Evolutionary conservation across 2,888 invertebrate species (phyloP).

Genomic region (Watsonalla cultraria): DNA sequence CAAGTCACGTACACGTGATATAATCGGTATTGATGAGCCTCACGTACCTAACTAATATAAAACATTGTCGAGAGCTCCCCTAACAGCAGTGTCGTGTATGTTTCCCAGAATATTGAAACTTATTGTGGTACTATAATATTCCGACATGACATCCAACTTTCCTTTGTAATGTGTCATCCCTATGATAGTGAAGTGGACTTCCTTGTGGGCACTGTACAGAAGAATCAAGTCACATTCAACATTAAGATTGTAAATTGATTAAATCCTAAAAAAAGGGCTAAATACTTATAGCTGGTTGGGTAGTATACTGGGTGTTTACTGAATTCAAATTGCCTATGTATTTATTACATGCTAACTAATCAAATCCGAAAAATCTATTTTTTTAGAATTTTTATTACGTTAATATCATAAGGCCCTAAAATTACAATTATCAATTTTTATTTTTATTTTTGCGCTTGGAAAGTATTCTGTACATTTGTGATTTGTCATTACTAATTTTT

Average conservation of each 20-base stretch:
- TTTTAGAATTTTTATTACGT: slow-evolving; percentile 5
- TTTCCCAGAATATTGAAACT: slow-evolving; percentile 47
- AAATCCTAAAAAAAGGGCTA: too few relatives aligned
- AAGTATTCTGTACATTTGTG: too few relatives aligned
- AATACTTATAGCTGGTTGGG: too few relatives aligned
- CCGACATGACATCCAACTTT: slow-evolving; percentile 4
- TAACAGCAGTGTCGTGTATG: slow-evolving; percentile 19
- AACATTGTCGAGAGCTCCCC: slow-evolving; percentile 45
- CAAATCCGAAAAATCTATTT: too few relatives aligned
- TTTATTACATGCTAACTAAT: not conserved
- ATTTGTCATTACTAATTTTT: too few relatives aligned
- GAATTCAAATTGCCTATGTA: too few relatives aligned
- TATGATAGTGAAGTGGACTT: not conserved
- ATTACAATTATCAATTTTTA: not conserved
- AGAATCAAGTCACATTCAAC: too few relatives aligned
- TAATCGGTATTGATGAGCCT: slow-evolving; percentile 47
- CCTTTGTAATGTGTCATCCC: not conserved
- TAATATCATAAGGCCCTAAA: not conserved
- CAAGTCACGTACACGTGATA: slow-evolving; percentile 30
- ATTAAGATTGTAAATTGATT: too few relatives aligned
- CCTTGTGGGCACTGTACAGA: too few relatives aligned
- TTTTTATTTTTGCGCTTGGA: too few relatives aligned
- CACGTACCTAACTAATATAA: slow-evolving; percentile 62
- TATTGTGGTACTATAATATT: slow-evolving; percentile 14
- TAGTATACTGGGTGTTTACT: too few relatives aligned